A percentile compares a stretch with the other conserved stretches of the same genome.
Conservation (phyloP, 2,888 invertebrate genomes). For the Agrotis puta region DNA sequence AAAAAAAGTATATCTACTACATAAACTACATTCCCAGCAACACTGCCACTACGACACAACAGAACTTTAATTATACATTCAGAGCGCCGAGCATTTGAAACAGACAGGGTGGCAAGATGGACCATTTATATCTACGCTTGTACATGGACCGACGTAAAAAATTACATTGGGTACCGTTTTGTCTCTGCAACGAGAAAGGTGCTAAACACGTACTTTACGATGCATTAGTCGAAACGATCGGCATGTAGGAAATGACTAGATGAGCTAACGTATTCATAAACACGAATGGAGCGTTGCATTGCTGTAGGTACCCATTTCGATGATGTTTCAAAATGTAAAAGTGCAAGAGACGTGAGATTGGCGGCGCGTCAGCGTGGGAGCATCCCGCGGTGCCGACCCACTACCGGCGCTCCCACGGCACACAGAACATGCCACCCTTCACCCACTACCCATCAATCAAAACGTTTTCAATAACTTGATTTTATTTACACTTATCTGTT, state of each 20-base stretch:
- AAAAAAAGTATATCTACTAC: conserved; percentile 26
- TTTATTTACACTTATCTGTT: neutral
- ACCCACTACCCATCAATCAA: conserved; percentile 48
- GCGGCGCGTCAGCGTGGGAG: conserved; percentile 68
- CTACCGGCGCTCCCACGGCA: conserved; percentile 68
- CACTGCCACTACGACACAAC: neutral
- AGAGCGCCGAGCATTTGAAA: conserved; percentile 12
- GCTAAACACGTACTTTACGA: conserved; percentile 12
- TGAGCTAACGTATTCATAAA: conserved; percentile 22
- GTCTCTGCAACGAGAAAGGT: neutral
- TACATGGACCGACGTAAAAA: neutral
- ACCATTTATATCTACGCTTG: neutral
- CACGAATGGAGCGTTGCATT: conserved; percentile 31
- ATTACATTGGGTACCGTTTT: neutral
- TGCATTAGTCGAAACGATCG: conserved; percentile 28
- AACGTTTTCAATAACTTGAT: conserved; percentile 6
- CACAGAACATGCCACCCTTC: conserved; percentile 66
- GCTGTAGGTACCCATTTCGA: conserved; percentile 51
- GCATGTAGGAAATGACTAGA: conserved; percentile 16
- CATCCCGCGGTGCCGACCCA: conserved; percentile 66
- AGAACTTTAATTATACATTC: neutral
- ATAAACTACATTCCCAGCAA: neutral
- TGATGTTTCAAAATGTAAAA: conserved; percentile 67
- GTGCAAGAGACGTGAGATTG: conserved; percentile 62
- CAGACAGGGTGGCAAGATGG: neutral